These are phyloP conservation scores for Acanthosoma haemorrhoidale DNA, from an alignment of 2,888 invertebrate genomes.

Conservation along the genomic window DNA sequence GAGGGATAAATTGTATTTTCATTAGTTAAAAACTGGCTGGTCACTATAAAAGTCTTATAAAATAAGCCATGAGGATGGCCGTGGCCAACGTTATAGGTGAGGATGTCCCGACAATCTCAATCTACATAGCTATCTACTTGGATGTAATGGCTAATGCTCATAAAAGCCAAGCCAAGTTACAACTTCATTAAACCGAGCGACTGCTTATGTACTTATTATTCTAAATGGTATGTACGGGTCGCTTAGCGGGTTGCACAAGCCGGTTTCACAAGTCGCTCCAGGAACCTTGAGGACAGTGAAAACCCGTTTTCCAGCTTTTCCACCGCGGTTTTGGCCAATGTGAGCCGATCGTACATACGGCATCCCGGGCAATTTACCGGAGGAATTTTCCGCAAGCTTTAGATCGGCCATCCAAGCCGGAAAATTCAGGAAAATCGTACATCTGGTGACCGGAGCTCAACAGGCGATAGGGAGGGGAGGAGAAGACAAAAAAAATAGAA, in stretches of 20 bases:
- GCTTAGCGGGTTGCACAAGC: constrained; percentile 1
- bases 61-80: neutral
- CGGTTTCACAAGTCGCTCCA: neutral
- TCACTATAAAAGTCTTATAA: neutral
- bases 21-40: neutral
- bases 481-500: constrained; percentile 22
- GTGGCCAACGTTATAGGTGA: too few relatives aligned
- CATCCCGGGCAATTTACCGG: too few relatives aligned
- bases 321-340: neutral
- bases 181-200: neutral
- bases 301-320: neutral
- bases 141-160: neutral
- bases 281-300: neutral
- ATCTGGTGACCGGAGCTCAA: neutral
- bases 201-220: neutral
- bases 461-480: neutral
- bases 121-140: neutral
- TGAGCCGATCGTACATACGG: neutral
- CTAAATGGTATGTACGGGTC: neutral
- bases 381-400: neutral
- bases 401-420: neutral
- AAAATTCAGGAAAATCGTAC: constrained; percentile 12
- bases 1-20: neutral
- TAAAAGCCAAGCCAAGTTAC: neutral
- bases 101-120: neutral